Base-by-base conservation (phyloP, 2,888 invertebrate species). In the Leuctra nigra region DNA sequence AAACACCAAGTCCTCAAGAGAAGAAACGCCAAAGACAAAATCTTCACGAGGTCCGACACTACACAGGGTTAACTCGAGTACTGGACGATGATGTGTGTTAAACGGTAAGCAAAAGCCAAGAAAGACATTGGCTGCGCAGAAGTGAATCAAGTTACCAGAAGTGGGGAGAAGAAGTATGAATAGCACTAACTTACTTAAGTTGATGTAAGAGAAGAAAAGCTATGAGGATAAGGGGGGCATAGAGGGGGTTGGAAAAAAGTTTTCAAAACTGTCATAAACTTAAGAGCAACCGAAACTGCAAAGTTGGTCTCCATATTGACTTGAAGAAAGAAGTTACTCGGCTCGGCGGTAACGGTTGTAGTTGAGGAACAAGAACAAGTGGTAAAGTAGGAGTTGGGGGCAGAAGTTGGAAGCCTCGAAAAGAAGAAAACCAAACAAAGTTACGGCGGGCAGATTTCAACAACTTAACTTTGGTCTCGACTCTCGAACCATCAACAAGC, bases 241-340 rank as follows among this genome's bases (percentile, higher is more conserved):
- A 38, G 53, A 54, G 50, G 56, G 59, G 56, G 61, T 48, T 60
- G 66, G 57, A 64, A 70, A 69, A 72, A 71, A 69, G 66, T 69
- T 71, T 67, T 66, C 68, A 66, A 59, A 71, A 71, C 69, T 70
- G 71, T 70, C 70, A 70, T 71, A 70, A 71, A 70, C 69, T 69
- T 66, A 65, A 67, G 60, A 60, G 59, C 58, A 56, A 55, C 58
- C 55, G 58, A 59, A 59, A 55, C 58, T 57, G 59, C 56, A 55
- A 59, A 59, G 57, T 59, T 59, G 56, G 54, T 52, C 59, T 57
- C 56, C 54, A 59, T 58, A 58, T 58, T 58, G 58, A 58, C 58
- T 58, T 44, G 53, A 24, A 58, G 55, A 46, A 55, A 55, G 55
- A 58, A 55, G 50, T 50, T 50, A 50, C 50, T 50, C 33, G 35